Evolutionary conservation across 2,113 vertebrate species (phyloP), one percentile per base, ranked within the genome.

Genomic region (Perccottus glenii): DNA sequence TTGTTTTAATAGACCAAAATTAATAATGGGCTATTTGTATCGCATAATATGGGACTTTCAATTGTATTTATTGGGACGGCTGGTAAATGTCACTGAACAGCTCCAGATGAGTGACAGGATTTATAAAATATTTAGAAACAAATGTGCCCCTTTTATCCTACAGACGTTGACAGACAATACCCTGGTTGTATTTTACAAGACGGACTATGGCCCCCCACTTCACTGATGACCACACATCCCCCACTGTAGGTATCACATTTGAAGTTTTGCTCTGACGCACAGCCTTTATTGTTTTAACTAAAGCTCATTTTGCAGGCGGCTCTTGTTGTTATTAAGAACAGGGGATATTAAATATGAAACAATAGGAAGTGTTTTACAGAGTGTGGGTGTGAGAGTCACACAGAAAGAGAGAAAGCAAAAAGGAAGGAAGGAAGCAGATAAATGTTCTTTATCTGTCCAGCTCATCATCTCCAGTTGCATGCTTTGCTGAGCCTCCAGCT

Each of bases 241-340:
- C 52, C 32, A 8, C 38, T 40, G 50, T 0, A 51, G 19, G 19
- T 14, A 32, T 32, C 51, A 7, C 6, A 38, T 45, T 53, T 65
- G 11, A 66, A 75, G 64, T 68, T 61, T 67, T 43, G 10, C 14
- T 53, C 27, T 53, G 19, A 64, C n/a, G 49, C 16, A 57, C 67
- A 40, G 12, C 46, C 36, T 36, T 55, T n/a, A 55, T 33, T 36
- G 52, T 55, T 49, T 59, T 11, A 43, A 19, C 44, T 7, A 2
- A 46, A 47, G 44, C 35, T 56, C 19, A 6, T 73, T 50, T 80
- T 35, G 42, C 63, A 45, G 45, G n/a, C 15, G 8, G 35, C 48
- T 32, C 27, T 32, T 11, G 8, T 35, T 64, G 63, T 45, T 16
- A 12, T 58, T 33, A 57, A 19, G 35, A 36, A 55, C 33, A 15